phyloP scores from a whole-genome alignment of 2,797 vertebrate species.

The Enteromius paludinosus region DNA sequence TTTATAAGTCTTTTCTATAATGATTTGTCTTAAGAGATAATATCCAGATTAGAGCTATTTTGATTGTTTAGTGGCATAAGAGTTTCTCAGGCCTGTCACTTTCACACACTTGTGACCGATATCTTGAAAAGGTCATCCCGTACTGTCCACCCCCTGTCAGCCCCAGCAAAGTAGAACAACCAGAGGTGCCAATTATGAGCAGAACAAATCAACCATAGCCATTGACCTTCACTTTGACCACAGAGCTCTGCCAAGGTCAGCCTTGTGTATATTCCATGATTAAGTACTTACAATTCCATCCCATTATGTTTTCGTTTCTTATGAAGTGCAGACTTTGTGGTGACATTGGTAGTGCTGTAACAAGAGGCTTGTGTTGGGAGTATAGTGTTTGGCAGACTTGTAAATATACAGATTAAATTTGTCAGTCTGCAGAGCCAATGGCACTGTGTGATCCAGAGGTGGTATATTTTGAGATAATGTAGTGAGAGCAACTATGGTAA shows the following conservation, averaged over 20 bases:
- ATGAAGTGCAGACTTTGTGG: not conserved
- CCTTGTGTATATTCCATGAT: slow-evolving; percentile 15
- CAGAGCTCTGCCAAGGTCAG: slow-evolving; percentile 51
- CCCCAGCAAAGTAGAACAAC: slow-evolving; percentile 49
- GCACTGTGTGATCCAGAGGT: slow-evolving; percentile 21
- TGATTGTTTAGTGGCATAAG: not conserved
- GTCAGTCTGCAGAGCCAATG: slow-evolving; percentile 10
- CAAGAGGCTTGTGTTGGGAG: not conserved
- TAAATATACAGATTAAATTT: slow-evolving; percentile 4
- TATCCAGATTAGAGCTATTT: slow-evolving; percentile 7
- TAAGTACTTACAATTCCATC: slow-evolving; percentile 31
- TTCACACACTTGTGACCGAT: slow-evolving; percentile 15
- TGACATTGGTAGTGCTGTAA: not conserved
- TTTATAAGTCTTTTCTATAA: not conserved
- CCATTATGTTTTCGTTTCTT: slow-evolving; percentile 26
- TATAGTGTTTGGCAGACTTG: not conserved
- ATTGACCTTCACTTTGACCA: slow-evolving; percentile 54
- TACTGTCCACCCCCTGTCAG: slow-evolving; percentile 45
- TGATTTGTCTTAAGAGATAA: not conserved
- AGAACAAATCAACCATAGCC: slow-evolving; percentile 42
- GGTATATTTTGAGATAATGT: slow-evolving; percentile 37
- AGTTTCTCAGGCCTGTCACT: slow-evolving; percentile 24
- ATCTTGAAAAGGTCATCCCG: slow-evolving; percentile 57
- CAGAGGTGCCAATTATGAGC: slow-evolving; percentile 58
- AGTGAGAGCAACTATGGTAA: slow-evolving; percentile 6